These are phyloP conservation scores for Macropus fuliginosus DNA, from an alignment of 2,797 vertebrate genomes.

Conservation along the genomic window DNA sequence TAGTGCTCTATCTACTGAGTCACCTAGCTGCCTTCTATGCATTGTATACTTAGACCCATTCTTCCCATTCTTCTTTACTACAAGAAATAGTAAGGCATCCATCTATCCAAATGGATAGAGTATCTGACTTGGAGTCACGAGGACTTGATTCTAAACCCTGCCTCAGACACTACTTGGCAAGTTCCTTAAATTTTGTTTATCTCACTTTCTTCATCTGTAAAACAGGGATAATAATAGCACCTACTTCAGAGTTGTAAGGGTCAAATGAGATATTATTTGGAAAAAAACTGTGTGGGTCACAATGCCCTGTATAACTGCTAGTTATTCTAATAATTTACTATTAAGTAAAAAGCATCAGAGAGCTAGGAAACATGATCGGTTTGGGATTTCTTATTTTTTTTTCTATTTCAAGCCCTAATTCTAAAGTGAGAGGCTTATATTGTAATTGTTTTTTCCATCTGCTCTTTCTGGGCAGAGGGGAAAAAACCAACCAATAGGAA, in stretches of 20 bases:
- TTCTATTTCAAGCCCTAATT: conserved; percentile 47
- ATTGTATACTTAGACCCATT: not conserved
- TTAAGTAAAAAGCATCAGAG: not conserved
- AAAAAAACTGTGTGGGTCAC: not conserved
- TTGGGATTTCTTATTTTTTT: conserved; percentile 38
- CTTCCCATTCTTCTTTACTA: not conserved
- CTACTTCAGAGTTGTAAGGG: not conserved
- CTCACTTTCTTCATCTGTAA: not conserved
- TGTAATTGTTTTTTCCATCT: conserved; percentile 55
- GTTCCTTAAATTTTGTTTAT: not conserved
- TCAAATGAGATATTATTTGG: not conserved
- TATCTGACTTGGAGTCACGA: not conserved
- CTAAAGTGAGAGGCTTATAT: conserved; percentile 57
- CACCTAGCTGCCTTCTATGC: not conserved
- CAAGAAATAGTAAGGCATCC: not conserved
- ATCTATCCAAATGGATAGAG: not conserved
- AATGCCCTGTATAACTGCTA: not conserved
- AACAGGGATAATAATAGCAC: not conserved
- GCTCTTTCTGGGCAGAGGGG: conserved; percentile 64
- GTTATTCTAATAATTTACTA: not conserved
- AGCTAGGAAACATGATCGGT: not conserved
- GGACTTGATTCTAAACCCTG: not conserved
- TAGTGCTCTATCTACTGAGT: not conserved
- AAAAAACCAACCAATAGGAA: conserved; percentile 54
- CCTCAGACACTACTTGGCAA: not conserved